Evolutionary conservation across 2,797 vertebrate genomes (phyloP).

Genomic region (Micromesistius poutassou): DNA sequence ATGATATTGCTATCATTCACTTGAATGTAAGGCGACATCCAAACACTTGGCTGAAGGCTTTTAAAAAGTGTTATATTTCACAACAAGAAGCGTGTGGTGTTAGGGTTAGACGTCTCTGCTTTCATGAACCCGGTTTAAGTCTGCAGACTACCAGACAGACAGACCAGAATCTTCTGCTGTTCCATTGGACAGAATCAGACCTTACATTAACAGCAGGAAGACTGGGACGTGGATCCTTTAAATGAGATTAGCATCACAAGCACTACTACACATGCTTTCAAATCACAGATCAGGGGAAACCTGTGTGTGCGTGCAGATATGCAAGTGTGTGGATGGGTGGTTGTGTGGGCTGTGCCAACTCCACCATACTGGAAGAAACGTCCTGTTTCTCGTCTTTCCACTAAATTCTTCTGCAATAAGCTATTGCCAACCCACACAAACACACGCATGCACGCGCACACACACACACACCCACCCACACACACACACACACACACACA

Average conservation of each 20-base stretch:
- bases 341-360: slow-evolving; percentile 29
- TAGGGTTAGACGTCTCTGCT: not conserved
- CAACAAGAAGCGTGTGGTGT: not conserved
- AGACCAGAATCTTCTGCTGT: not conserved
- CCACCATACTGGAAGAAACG: slow-evolving; percentile 48
- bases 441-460: not conserved
- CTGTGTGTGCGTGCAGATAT: not conserved
- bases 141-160: not conserved
- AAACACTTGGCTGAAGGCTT: not conserved
- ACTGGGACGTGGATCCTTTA: not conserved
- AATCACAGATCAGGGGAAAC: not conserved
- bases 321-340: slow-evolving; percentile 15
- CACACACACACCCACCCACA: not conserved
- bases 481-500: not conserved
- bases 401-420: slow-evolving; percentile 71
- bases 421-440: slow-evolving; percentile 52
- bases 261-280: not conserved
- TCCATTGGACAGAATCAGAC: not conserved
- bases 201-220: not conserved
- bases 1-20: not conserved
- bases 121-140: not conserved
- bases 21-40: not conserved
- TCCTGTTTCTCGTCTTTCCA: slow-evolving; percentile 73
- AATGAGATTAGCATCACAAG: not conserved
- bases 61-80: not conserved